A percentile compares a stretch with the other conserved stretches of the same genome.
Conservation (phyloP, 2,113 vertebrate genomes). For the Pollimyrus isidori region DNA sequence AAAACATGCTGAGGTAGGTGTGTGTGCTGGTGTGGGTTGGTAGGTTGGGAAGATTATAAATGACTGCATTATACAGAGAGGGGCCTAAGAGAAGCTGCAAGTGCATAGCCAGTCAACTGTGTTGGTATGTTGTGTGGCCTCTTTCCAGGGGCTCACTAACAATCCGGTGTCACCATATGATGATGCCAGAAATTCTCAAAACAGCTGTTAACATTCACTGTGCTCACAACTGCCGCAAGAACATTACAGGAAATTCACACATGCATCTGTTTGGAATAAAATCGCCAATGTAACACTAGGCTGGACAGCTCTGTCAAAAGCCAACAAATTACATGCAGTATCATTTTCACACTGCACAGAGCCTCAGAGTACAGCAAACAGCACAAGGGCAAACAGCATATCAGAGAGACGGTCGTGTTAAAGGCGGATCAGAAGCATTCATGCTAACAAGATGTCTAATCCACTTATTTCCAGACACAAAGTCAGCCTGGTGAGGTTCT, state of each 20-base stretch:
- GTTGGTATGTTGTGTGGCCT: not conserved
- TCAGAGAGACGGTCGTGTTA: not conserved
- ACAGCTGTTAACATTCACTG: not conserved
- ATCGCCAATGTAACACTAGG: not conserved
- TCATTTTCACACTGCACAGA: not conserved
- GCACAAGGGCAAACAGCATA: not conserved
- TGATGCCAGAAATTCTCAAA: not conserved
- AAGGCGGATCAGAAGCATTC: not conserved
- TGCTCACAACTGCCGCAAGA: not conserved
- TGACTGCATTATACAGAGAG: not conserved
- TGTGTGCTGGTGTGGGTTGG: not conserved
- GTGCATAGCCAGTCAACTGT: not conserved
- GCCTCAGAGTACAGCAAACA: not conserved
- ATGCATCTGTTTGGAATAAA: not conserved
- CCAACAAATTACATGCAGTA: not conserved
- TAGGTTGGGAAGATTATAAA: not conserved
- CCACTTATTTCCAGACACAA: not conserved
- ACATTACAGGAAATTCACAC: not conserved
- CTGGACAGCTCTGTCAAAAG: not conserved
- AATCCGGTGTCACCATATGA: not conserved
- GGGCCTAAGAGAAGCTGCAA: not conserved
- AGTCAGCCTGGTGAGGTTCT: not conserved
- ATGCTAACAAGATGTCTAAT: not conserved
- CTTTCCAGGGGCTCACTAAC: not conserved
- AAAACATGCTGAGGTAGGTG: not conserved